A percentile compares a stretch with the other conserved stretches of the same genome.
These are phyloP conservation scores for Matsumurasca onukii DNA, from an alignment of 1,140 invertebrate genomes.

Conservation along the genomic window DNA sequence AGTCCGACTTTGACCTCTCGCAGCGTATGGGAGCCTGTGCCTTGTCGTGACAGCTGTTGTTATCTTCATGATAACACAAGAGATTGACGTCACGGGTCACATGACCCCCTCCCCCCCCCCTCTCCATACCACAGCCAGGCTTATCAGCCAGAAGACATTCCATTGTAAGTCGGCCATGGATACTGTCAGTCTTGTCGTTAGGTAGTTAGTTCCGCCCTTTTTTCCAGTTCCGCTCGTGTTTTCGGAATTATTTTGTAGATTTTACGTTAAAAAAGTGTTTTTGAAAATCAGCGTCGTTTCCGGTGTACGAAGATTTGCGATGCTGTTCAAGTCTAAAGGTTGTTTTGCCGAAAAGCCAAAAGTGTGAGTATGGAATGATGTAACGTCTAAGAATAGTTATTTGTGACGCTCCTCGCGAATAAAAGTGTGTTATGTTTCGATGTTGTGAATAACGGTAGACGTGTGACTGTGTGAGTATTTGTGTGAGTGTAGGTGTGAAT, in stretches of 20 bases:
- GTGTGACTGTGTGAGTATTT: too few species aligned
- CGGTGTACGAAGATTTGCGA: neutral
- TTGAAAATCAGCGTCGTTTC: neutral
- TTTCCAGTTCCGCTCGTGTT: neutral
- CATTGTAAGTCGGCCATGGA: neutral
- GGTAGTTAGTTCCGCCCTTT: neutral
- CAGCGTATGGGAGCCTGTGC: neutral
- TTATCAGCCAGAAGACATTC: neutral
- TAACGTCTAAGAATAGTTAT: neutral
- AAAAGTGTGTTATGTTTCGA: neutral
- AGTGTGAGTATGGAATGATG: neutral
- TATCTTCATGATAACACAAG: neutral
- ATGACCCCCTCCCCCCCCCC: neutral
- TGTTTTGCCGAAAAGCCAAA: conserved; percentile 1
- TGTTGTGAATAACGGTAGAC: neutral
- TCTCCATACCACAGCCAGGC: neutral
- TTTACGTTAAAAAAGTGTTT: neutral
- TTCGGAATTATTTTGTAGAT: neutral
- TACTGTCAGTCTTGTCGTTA: neutral
- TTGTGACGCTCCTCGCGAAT: neutral
- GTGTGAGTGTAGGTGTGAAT: too few species aligned
- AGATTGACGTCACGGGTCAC: neutral
- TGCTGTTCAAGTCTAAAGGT: conserved; percentile 24
- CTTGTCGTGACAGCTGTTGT: conserved; percentile 1
- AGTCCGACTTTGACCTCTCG: neutral